Percentiles rank a stretch among this genome's conserved stretches.
These are phyloP conservation scores for Chymomyza fuscimana DNA, from an alignment of 2,888 invertebrate genomes.

Conservation along the genomic window DNA sequence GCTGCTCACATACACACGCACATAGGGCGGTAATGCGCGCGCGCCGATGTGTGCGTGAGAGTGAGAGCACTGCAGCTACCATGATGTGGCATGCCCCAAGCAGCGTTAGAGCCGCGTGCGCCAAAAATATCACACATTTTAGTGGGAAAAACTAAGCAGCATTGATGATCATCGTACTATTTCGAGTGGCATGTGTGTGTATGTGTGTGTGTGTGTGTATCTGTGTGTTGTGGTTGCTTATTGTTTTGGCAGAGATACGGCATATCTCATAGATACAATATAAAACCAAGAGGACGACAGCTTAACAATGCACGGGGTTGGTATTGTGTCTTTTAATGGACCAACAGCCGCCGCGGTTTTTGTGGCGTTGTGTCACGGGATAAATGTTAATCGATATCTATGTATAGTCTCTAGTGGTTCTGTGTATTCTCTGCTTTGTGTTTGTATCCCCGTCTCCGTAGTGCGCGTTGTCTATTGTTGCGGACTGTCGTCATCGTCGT, in stretches of 20 bases:
- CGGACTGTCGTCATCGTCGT: conserved; percentile 12
- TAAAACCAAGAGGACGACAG: neutral
- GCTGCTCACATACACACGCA: conserved; percentile 31
- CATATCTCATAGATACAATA: neutral
- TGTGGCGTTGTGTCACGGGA: conserved; percentile 66
- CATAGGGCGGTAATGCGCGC: neutral
- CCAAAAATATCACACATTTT: conserved; percentile 43
- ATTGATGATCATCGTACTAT: conserved; percentile 43
- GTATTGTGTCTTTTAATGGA: conserved; percentile 59
- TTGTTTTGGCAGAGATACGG: conserved; percentile 2
- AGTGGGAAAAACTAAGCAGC: conserved; percentile 47
- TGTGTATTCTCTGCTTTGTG: neutral
- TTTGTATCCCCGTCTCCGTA: conserved; percentile 11
- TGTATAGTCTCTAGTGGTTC: conserved; percentile 15
- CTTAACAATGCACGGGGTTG: conserved; percentile 41
- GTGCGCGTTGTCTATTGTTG: conserved; percentile 45
- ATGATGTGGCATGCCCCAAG: conserved; percentile 58
- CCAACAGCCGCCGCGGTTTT: conserved; percentile 54
- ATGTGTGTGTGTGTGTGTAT: conserved; percentile 15
- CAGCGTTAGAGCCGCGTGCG: conserved; percentile 48
- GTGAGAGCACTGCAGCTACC: conserved; percentile 34
- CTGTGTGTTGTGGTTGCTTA: conserved; percentile 9
- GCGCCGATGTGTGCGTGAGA: conserved; percentile 14
- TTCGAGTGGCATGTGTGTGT: conserved; percentile 39
- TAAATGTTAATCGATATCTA: conserved; percentile 65